Evolutionary conservation across 2,888 invertebrate species (phyloP), one percentile per base, ranked within the genome.

Genomic region (Exephanes ischioxanthus): DNA sequence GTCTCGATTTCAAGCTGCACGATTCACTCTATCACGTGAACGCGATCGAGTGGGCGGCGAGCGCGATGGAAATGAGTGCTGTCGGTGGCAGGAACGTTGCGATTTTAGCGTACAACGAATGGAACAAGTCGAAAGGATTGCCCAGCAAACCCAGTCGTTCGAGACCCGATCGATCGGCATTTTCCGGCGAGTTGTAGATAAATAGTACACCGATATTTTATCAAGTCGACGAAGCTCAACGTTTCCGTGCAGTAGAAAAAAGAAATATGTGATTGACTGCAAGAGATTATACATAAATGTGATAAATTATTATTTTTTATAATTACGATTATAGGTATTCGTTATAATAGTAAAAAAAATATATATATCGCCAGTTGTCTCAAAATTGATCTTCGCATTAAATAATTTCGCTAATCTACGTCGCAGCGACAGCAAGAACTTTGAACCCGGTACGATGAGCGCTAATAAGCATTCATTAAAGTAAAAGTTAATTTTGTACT

Each of bases 51-150:
- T 95, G 95, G 95, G 95, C 95, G 1, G 96, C 96, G 0, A 96
- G 96, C 90, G 96, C 96, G 0, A 96, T 96, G 95, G 96, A 96
- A 94, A 96, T 96, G 96, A 95, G 95, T 90, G 94, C 94, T 7
- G 95, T 96, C 83, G 95, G 95, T 61, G 96, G 95, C 3, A 94
- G 95, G 90, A 96, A 96, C 93, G 95, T 95, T 37, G 96, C 96
- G 11, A 92, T 95, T 72, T 92, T 96, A 66, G 94, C 95, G 0
- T 92, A 94, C 85, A 94, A 95, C 70, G 90, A 87, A 66, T 67
- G 71, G 19, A 11, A 22, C 45, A 37, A 7, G n/a, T 6, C 16
- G 3, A 26, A 45, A 6, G 41, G 67, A n/a, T 41, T 48, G 16
- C 26, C 37, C 14, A 26, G 11, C n/a, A 48, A 76, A 77, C 9